Evolutionary conservation across 2,113 vertebrate genomes (phyloP).

Genomic region (Oncorhynchus keta): DNA sequence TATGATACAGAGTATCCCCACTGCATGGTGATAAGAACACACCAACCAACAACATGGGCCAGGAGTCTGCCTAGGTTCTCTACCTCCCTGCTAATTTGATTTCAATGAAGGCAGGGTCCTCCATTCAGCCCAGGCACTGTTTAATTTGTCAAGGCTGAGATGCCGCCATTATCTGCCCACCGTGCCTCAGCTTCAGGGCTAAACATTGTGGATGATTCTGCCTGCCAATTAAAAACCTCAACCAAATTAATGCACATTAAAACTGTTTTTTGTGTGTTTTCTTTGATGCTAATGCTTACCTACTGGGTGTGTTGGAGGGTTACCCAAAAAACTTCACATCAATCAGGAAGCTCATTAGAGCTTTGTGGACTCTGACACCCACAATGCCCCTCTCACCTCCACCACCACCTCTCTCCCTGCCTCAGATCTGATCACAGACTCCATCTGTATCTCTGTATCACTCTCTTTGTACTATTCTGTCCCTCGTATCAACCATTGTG

Average conservation of each 20-base stretch:
- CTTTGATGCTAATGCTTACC: conserved; percentile 13
- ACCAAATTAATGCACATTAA: conserved; percentile 38
- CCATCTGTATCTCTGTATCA: conserved; percentile 27
- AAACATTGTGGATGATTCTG: conserved; percentile 8
- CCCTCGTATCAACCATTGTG: not conserved
- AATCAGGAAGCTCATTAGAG: conserved; percentile 12
- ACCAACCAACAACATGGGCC: no score
- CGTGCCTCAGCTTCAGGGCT: not conserved
- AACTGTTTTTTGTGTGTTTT: conserved; percentile 12
- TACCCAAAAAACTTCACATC: not conserved
- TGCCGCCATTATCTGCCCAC: conserved; percentile 20
- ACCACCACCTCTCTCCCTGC: not conserved
- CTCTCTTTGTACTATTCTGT: not conserved
- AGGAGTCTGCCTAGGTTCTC: no score
- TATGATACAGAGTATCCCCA: no score
- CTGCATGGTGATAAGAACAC: no score
- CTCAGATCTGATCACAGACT: conserved; percentile 29
- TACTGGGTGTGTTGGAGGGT: not conserved
- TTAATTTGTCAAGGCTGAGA: conserved; percentile 12
- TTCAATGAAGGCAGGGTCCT: no score
- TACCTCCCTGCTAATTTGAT: no score
- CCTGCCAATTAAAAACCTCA: conserved; percentile 21
- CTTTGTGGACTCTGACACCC: not conserved
- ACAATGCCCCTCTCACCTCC: not conserved
- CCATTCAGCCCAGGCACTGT: no score